These are phyloP conservation scores for Sycophila sp. DNA, from an alignment of 1,140 invertebrate species.

Conservation along the genomic window DNA sequence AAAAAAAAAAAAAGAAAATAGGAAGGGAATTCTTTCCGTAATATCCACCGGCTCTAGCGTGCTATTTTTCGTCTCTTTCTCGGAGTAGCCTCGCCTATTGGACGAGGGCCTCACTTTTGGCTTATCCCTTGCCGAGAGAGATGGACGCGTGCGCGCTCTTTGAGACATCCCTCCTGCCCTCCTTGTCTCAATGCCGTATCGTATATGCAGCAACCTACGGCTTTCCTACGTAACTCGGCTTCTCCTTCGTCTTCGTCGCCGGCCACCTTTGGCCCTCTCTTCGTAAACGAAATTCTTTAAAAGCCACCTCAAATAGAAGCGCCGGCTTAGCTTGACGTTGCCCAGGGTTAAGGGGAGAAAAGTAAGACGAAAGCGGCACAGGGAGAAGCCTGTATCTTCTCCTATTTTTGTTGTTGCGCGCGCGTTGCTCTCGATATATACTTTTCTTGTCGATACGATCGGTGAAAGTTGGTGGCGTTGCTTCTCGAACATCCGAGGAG, in stretches of 20 bases:
- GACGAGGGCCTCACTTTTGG: not conserved
- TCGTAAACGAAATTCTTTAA: constrained; percentile 32
- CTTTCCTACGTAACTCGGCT: not conserved
- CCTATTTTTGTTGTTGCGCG: no score
- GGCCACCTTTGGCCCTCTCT: not conserved
- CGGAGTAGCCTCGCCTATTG: not conserved
- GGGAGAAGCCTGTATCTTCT: no score
- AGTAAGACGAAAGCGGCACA: not conserved
- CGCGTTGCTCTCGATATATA: not conserved
- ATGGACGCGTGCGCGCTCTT: not conserved
- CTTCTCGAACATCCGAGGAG: no score
- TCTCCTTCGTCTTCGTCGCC: not conserved
- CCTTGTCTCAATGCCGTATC: not conserved
- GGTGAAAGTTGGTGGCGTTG: no score
- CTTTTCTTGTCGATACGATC: not conserved
- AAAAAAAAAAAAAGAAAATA: no score
- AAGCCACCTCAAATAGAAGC: constrained; percentile 13
- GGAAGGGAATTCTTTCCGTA: no score
- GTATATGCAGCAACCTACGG: not conserved
- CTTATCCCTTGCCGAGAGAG: not conserved
- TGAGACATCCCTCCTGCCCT: constrained; percentile 2
- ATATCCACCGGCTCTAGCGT: no score
- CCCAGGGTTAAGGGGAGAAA: not conserved
- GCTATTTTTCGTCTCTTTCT: constrained; percentile 9
- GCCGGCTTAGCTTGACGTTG: not conserved